Evolutionary conservation across 2,797 vertebrate species (phyloP), one percentile per base, ranked within the genome.

Genomic region (Peromyscus aztecus): DNA sequence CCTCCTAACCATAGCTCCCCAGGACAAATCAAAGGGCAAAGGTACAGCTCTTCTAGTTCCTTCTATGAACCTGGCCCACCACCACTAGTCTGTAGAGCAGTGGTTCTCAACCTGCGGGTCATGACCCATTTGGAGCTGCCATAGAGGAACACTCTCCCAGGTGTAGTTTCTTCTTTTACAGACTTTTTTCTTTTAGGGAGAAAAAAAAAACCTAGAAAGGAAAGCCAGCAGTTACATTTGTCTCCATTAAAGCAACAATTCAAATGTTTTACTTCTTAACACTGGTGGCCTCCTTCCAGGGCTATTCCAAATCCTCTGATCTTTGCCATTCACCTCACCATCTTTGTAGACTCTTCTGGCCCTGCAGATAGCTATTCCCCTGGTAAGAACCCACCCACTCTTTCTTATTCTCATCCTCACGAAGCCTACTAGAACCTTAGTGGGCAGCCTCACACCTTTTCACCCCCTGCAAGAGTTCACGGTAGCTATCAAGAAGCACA

Each of bases 211-310:
- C 5, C 77, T 57, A 92, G 13, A 65, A 88, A 71, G 24, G 40
- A 17, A 93, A 95, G 69, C 59, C 34, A 61, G 46, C n/a, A 52
- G 16, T 43, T 73, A 46, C 6, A 6, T 75, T 85, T 78, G 43
- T 59, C 40, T 75, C n/a, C 52, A 78, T 24, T 73, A 57, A 94
- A 94, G 92, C 23, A 89, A 86, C 7, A 40, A 27, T 40, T 23
- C 14, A 90, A 91, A 91, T 6, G 4, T 89, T 76, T 90, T 88
- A 69, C 84, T 80, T 94, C 52, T 78, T 73, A 96, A 81, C 40
- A 10, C 43, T 12, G 65, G 43, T 24, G 21, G n/a, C 21, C 49
- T 61, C 40, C 40, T 73, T 52, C 49, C 3, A 37, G n/a, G 3
- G 75, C 43, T 90, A 61, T 49, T 90, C 82, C 61, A 55, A 61